Conservation (phyloP, 1,140 invertebrate species). For the Campoletis sonorensis region DNA sequence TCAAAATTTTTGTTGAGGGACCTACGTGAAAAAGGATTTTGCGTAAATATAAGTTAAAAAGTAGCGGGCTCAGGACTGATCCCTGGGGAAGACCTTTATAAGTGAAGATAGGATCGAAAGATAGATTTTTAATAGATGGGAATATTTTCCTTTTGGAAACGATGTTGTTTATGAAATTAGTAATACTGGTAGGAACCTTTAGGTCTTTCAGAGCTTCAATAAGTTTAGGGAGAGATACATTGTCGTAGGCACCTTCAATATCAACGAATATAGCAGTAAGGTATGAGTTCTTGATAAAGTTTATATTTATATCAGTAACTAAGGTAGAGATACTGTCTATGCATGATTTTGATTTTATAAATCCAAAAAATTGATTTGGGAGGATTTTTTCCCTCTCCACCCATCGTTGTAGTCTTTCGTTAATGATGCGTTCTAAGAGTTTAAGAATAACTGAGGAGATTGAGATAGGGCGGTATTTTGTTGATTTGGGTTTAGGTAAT, state of each 20-base stretch:
- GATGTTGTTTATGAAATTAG: not conserved
- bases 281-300: not conserved
- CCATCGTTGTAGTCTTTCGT: not conserved
- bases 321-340: not conserved
- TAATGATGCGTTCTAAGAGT: not conserved
- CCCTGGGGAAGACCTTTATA: too few relatives aligned
- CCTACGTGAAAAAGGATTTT: too few relatives aligned
- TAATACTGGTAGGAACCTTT: not conserved
- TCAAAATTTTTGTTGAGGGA: not conserved
- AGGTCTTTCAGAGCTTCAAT: not conserved
- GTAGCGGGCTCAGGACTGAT: too few relatives aligned
- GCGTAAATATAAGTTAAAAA: too few relatives aligned
- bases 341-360: not conserved
- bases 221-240: too few relatives aligned
- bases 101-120: too few relatives aligned
- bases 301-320: slow-evolving; percentile 15
- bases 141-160: too few relatives aligned
- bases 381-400: slow-evolving; percentile 28
- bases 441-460: not conserved
- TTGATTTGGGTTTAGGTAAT: not conserved
- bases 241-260: too few relatives aligned
- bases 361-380: slow-evolving; percentile 32
- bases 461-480: not conserved
- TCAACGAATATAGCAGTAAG: slow-evolving; percentile 13
- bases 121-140: too few relatives aligned